Base-by-base conservation (phyloP, 1,140 invertebrate genomes). In the Gryllus bimaculatus region DNA sequence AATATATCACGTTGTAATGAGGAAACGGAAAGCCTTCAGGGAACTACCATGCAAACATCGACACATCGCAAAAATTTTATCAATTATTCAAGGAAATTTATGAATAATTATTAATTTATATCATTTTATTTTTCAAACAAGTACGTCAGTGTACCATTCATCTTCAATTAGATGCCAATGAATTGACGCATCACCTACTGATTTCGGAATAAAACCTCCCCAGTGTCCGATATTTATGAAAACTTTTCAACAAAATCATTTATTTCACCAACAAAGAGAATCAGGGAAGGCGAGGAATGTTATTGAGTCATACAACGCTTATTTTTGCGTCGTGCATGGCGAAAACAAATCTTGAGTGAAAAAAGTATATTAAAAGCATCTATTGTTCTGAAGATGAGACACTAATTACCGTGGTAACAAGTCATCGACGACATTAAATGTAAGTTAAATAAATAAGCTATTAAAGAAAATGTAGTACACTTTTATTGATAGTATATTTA, bases 401-500 rank as follows among this genome's bases (percentile, higher is more conserved):
- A 66, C 54, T 66, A 66, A 66, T 66, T 66, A 66, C 54, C 26
- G 26, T 66, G 54, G 54, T 66, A 66, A 66, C 10, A 66, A 66
- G 54, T 66, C 54, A 66, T 66, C 10, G 54, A 66, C 54, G 54
- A 66, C 54, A 66, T 66, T 66, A 10, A 66, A 66, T 66, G 54
- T 66, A 66, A 66, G 54, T 66, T 66, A 66, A 66, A 66, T 66
- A 66, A 66, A 66, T 66, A 66, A 66, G 54, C 54, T 66, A 66
- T 66, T 66, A 66, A 66, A 66, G 54, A 66, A 66, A 66, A 66
- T 66, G 54, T 66, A 66, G 54, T 66, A 66, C 54, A 66, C 54
- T 66, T 66, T 66, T 66, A 66, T 66, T 66, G 54, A 66, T 66
- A 66, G 54, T 66, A 66, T 66, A 66, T 10, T 66, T 66, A 66